Conservation (phyloP, 2,113 vertebrate species). For the Muntiacus muntjak region DNA sequence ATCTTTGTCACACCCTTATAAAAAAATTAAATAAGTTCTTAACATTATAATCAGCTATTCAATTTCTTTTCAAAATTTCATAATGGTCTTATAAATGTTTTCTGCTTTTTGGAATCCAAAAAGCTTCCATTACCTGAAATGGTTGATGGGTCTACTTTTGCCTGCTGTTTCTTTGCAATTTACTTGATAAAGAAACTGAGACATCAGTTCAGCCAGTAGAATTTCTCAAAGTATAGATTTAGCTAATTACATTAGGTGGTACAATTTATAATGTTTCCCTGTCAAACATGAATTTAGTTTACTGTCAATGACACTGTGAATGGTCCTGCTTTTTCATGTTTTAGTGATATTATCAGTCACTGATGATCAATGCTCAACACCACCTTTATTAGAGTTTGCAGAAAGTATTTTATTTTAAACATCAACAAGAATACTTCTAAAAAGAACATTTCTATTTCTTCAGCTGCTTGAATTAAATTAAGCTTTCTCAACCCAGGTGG, state of each 20-base stretch:
- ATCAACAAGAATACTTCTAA: background rate
- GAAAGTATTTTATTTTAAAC: background rate
- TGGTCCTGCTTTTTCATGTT: background rate
- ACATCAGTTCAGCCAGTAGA: background rate
- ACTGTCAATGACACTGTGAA: background rate
- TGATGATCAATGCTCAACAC: background rate
- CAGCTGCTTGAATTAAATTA: background rate
- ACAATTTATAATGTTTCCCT: background rate
- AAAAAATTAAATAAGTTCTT: background rate
- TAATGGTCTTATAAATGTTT: background rate
- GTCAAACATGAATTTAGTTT: background rate
- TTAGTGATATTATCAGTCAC: background rate
- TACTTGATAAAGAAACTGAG: background rate
- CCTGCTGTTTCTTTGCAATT: background rate
- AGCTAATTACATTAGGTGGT: background rate
- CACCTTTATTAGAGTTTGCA: background rate
- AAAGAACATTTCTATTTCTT: background rate
- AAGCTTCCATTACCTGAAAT: background rate
- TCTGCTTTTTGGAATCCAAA: background rate
- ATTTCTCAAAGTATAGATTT: background rate
- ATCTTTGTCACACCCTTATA: background rate
- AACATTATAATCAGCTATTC: background rate
- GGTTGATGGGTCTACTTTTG: background rate
- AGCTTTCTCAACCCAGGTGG: background rate
- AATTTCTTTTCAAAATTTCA: background rate